Evolutionary conservation across 2,113 vertebrate species (phyloP).

Genomic region (Limnothrissa miodon): DNA sequence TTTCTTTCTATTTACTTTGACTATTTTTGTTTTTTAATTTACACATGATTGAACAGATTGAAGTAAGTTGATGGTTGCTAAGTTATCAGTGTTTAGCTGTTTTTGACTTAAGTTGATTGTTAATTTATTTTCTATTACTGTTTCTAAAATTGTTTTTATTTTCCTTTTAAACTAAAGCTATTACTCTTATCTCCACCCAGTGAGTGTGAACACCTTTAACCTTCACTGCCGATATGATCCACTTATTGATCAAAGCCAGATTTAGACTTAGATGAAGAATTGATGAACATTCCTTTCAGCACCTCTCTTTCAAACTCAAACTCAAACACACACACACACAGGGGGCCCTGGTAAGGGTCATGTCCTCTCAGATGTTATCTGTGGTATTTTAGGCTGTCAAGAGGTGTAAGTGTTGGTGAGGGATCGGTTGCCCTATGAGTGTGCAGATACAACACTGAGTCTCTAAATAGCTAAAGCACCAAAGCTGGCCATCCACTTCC

Average conservation of each 20-base stretch:
- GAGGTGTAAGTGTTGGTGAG: not conserved
- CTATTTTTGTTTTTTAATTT: too few relatives aligned
- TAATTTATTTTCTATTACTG: not conserved
- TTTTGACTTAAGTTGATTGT: too few relatives aligned
- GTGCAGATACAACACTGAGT: not conserved
- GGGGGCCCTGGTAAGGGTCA: not conserved
- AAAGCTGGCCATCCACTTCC: not conserved
- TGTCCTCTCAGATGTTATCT: not conserved
- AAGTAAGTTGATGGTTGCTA: too few relatives aligned
- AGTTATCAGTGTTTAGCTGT: not conserved
- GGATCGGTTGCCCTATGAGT: not conserved
- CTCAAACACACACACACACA: not conserved
- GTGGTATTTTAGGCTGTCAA: not conserved
- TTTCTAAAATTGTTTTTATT: too few relatives aligned
- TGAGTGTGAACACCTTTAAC: too few relatives aligned
- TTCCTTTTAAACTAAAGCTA: too few relatives aligned
- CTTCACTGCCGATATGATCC: not conserved
- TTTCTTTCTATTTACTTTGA: too few relatives aligned
- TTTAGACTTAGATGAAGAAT: too few relatives aligned
- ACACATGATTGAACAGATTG: too few relatives aligned
- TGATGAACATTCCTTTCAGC: too few relatives aligned
- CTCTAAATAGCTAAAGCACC: not conserved
- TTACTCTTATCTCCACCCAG: too few relatives aligned
- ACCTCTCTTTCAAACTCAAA: not conserved
- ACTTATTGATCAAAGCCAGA: not conserved